These are phyloP conservation scores for Phenganax marumi DNA, from an alignment of 92 coral and sea anemone species.

Conservation along the genomic window DNA sequence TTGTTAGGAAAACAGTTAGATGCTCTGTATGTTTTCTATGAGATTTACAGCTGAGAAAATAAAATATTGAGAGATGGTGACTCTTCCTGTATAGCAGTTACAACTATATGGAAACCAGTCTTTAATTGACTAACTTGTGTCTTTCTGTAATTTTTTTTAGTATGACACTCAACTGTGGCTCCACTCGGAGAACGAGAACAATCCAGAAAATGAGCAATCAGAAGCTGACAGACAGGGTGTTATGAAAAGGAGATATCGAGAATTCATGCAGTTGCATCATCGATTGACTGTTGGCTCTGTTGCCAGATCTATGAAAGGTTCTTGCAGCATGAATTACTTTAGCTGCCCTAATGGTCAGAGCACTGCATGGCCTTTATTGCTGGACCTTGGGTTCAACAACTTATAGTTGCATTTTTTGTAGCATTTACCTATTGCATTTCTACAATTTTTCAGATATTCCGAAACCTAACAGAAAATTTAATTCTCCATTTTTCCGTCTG, in stretches of 20 bases:
- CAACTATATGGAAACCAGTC: not conserved
- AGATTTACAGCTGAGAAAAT: too few species aligned
- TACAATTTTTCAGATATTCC: slow-evolving; percentile 63
- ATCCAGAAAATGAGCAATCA: slow-evolving; percentile 4
- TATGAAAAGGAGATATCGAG: slow-evolving; percentile 82
- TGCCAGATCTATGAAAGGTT: slow-evolving; percentile 78
- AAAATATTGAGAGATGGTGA: too few species aligned
- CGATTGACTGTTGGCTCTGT: slow-evolving; percentile 67
- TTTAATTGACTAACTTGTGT: not conserved
- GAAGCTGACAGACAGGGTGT: slow-evolving; percentile 57
- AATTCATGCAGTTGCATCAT: slow-evolving; percentile 93
- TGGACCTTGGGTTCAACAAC: too few species aligned
- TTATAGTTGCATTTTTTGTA: too few species aligned
- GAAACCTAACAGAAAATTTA: slow-evolving; percentile 87
- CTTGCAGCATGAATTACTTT: not conserved
- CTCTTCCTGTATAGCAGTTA: too few species aligned
- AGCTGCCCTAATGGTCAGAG: too few species aligned
- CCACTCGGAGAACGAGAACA: not conserved
- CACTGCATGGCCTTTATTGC: too few species aligned
- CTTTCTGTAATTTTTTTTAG: not conserved
- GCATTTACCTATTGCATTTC: not conserved
- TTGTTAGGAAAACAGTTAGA: too few species aligned
- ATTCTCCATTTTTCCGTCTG: slow-evolving; percentile 86
- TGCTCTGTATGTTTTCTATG: too few species aligned
- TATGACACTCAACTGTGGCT: not conserved